Percentiles rank a stretch among this genome's conserved stretches.
These are phyloP conservation scores for Drosophila sordidula DNA, from an alignment of 2,888 invertebrate species.

Conservation along the genomic window DNA sequence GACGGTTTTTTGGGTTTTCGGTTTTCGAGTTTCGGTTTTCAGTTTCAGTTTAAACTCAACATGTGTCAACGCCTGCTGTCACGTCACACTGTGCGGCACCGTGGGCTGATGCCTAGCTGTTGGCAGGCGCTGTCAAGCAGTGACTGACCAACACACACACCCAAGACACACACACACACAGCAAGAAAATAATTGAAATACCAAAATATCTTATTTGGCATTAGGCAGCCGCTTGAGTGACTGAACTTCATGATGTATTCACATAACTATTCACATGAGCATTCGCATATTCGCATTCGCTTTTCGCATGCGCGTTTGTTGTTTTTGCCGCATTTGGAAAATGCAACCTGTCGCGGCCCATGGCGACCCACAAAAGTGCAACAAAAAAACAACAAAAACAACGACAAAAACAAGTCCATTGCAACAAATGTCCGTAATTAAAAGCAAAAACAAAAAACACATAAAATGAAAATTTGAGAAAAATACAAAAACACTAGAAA, in stretches of 20 bases:
- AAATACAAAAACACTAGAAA: conserved; percentile 20
- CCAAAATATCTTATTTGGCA: conserved; percentile 70
- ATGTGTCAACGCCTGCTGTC: conserved; percentile 62
- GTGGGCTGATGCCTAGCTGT: conserved; percentile 44
- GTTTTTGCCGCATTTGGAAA: conserved; percentile 58
- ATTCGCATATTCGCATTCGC: conserved; percentile 20
- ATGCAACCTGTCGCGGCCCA: conserved; percentile 75
- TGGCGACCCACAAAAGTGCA: conserved; percentile 72
- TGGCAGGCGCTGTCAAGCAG: conserved; percentile 27
- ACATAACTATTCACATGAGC: conserved; percentile 3
- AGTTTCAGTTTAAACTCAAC: conserved; percentile 45
- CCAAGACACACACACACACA: conserved; percentile 8
- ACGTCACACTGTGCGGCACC: conserved; percentile 63
- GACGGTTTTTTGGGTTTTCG: conserved; percentile 50
- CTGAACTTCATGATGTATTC: conserved; percentile 44
- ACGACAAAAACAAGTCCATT: conserved; percentile 52
- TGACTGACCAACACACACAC: conserved; percentile 31
- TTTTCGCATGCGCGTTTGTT: conserved; percentile 30
- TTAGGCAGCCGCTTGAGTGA: conserved; percentile 46
- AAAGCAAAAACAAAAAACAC: conserved; percentile 36
- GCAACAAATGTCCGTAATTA: conserved; percentile 70
- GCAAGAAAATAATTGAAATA: conserved; percentile 70
- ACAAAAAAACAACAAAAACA: conserved; percentile 22
- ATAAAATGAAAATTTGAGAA: conserved; percentile 25
- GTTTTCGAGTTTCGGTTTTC: conserved; percentile 19